A percentile compares a stretch with the other conserved stretches of the same genome.
These are phyloP conservation scores for Acleris literana DNA, from an alignment of 2,888 invertebrate genomes.

Conservation along the genomic window DNA sequence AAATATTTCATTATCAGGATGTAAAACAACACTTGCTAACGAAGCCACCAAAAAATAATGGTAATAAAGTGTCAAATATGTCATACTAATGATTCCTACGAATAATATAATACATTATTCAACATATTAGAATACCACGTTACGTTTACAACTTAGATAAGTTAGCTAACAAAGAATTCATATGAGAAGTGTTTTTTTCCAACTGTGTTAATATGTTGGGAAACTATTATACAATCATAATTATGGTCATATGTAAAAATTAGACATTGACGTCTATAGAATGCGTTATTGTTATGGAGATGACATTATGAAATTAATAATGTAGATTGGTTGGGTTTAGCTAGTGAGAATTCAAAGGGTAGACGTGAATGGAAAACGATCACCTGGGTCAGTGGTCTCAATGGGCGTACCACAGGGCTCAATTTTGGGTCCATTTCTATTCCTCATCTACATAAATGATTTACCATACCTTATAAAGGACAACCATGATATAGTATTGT, in stretches of 20 bases:
- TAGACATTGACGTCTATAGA: slow-evolving; percentile 7
- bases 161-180: background rate
- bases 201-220: slow-evolving; percentile 12
- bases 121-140: slow-evolving; percentile 14
- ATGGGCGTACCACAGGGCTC: no score
- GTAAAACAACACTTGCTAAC: slow-evolving; percentile 22
- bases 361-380: no score
- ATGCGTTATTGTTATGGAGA: slow-evolving; percentile 6
- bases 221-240: slow-evolving; percentile 3
- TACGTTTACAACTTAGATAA: background rate
- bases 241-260: slow-evolving; percentile 15
- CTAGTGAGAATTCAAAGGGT: no score
- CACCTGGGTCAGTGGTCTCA: no score
- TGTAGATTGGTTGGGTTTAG: background rate
- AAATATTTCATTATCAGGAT: slow-evolving; percentile 7
- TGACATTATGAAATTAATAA: background rate
- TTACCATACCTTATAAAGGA: no score
- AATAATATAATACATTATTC: slow-evolving; percentile 32
- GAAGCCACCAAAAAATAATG: slow-evolving; percentile 26
- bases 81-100: slow-evolving; percentile 25
- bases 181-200: background rate
- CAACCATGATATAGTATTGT: no score
- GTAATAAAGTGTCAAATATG: slow-evolving; percentile 25
- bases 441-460: no score
- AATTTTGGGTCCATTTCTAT: no score